Evolutionary conservation across 2,888 invertebrate genomes (phyloP).

Genomic region (Cryptophagus acutangulus): DNA sequence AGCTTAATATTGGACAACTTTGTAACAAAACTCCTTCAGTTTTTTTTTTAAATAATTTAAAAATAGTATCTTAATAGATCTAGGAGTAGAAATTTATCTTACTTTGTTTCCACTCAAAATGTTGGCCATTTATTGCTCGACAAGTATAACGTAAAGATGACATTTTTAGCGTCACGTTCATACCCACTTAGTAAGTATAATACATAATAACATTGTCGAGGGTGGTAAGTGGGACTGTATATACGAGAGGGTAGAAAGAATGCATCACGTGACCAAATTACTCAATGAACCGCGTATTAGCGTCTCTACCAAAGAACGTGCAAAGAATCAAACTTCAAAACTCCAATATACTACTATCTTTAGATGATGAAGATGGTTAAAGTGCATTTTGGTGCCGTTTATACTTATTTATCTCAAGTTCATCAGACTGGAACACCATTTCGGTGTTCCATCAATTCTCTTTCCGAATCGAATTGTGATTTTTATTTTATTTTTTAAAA

Average conservation of each 20-base stretch:
- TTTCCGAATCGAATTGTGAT: too few relatives aligned
- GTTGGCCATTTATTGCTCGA: too few relatives aligned
- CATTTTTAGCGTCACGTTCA: constrained; percentile 36
- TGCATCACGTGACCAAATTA: constrained; percentile 48
- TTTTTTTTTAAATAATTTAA: too few relatives aligned
- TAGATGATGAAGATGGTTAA: neutral
- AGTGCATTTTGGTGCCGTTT: neutral
- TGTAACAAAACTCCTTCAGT: too few relatives aligned
- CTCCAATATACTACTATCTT: constrained; percentile 21
- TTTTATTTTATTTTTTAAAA: too few relatives aligned
- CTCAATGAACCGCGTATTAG: constrained; percentile 46
- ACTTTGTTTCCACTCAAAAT: too few relatives aligned
- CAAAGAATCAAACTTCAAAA: constrained; percentile 31
- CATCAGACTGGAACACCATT: too few relatives aligned
- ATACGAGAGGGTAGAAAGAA: constrained; percentile 34
- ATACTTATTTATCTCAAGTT: too few relatives aligned
- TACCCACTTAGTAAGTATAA: constrained; percentile 39
- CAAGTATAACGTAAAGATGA: constrained; percentile 16
- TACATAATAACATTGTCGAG: constrained; percentile 42
- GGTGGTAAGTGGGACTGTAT: constrained; percentile 24
- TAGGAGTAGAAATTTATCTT: too few relatives aligned
- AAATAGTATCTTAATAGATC: too few relatives aligned
- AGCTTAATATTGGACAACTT: too few relatives aligned
- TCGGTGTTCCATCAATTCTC: too few relatives aligned
- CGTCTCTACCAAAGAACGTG: constrained; percentile 33